These are phyloP conservation scores for Peromyscus eremicus DNA, from an alignment of 2,797 vertebrate species.

Conservation along the genomic window DNA sequence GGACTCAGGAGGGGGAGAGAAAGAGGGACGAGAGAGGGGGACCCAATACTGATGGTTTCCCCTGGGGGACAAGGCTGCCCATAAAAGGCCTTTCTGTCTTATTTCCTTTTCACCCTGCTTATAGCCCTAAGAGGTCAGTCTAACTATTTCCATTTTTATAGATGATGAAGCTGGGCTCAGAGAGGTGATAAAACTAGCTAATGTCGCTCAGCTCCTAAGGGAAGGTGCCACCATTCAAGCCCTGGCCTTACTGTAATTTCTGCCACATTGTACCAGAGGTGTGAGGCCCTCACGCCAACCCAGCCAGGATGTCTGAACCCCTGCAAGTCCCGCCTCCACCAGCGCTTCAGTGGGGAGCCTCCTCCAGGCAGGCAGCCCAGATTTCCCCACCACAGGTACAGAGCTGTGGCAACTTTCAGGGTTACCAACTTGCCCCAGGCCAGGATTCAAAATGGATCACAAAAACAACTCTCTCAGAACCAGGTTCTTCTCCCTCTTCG, in stretches of 20 bases:
- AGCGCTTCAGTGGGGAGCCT: not conserved
- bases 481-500: not conserved
- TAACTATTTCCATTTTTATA: not conserved
- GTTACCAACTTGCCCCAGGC: not conserved
- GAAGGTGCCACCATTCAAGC: not conserved
- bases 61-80: not conserved
- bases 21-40: not conserved
- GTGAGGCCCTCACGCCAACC: not conserved
- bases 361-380: not conserved
- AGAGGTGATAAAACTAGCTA: not conserved
- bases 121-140: not conserved
- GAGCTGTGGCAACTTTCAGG: not conserved
- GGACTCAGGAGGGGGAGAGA: not conserved
- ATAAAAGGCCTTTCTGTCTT: not conserved
- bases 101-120: slow-evolving; percentile 1
- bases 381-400: not conserved
- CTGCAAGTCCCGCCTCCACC: not conserved
- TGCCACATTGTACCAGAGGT: no score
- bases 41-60: not conserved
- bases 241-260: not conserved
- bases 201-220: not conserved
- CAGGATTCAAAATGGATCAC: slow-evolving; percentile 16
- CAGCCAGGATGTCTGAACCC: not conserved
- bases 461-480: not conserved
- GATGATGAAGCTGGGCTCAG: not conserved